Percentiles rank a stretch among this genome's conserved stretches.
phyloP scores from a whole-genome alignment of 2,888 invertebrate genomes.

The Dynastes hyllus region DNA sequence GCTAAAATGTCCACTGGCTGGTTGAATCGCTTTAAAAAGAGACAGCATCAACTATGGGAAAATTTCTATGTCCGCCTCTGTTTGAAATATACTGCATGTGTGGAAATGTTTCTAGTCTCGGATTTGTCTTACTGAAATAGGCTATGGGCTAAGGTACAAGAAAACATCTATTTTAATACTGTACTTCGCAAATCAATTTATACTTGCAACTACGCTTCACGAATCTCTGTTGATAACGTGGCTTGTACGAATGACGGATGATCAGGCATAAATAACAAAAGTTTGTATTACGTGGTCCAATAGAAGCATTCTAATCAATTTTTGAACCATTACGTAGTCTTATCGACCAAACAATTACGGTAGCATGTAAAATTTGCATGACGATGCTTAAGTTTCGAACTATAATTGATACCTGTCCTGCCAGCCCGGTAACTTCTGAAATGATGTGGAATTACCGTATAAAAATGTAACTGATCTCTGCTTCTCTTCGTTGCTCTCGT shows the following conservation, averaged over 20 bases:
- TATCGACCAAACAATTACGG: slow-evolving; percentile 49
- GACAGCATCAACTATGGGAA: too few species aligned
- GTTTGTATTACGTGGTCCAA: slow-evolving; percentile 2
- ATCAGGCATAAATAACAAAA: neutral
- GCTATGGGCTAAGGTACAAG: too few species aligned
- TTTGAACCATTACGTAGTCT: slow-evolving; percentile 22
- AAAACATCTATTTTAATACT: too few species aligned
- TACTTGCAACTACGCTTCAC: neutral
- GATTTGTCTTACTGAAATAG: too few species aligned
- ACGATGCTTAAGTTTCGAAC: slow-evolving; percentile 44
- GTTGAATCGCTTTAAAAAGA: too few species aligned
- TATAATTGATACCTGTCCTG: slow-evolving; percentile 43
- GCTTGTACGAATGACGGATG: slow-evolving; percentile 19
- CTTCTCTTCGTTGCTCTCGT: slow-evolving; percentile 2
- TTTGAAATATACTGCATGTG: too few species aligned
- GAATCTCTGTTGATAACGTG: slow-evolving; percentile 28
- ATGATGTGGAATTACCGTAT: slow-evolving; percentile 2
- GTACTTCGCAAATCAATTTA: too few species aligned
- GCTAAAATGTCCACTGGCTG: too few species aligned
- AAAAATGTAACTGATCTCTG: slow-evolving; percentile 22
- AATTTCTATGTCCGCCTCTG: too few species aligned
- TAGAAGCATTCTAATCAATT: slow-evolving; percentile 18
- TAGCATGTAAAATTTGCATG: slow-evolving; percentile 49
- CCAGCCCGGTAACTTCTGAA: slow-evolving; percentile 12
- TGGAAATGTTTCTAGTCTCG: too few species aligned